phyloP scores from a whole-genome alignment of 2,888 invertebrate species.

The Adineta ricciae region DNA sequence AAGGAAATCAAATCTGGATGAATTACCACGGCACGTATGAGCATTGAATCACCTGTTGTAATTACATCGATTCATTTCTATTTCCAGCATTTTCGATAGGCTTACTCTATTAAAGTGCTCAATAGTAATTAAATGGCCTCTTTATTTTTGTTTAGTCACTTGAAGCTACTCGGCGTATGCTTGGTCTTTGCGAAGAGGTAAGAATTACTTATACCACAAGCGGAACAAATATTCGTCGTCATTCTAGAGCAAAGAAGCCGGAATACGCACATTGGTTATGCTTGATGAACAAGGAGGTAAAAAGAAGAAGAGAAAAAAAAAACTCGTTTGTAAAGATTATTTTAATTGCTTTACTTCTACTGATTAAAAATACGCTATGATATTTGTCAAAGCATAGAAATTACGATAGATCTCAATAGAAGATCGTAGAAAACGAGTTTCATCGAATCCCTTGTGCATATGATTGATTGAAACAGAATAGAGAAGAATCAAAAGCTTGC shows the following conservation, averaged over 20 bases:
- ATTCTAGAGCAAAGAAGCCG: constrained; percentile 91
- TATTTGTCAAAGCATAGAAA: background rate
- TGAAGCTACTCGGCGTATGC: constrained; percentile 36
- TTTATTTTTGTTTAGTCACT: constrained; percentile 34
- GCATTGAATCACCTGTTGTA: no score
- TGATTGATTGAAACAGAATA: background rate
- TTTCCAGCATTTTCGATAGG: background rate
- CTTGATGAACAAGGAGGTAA: constrained; percentile 90
- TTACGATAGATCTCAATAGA: background rate
- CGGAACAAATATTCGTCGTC: background rate
- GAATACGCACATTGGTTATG: constrained; percentile 98
- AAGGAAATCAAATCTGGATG: no score
- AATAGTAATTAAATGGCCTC: background rate
- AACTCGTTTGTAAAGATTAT: no score
- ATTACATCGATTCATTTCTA: no score
- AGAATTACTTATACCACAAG: background rate
- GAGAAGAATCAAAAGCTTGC: background rate
- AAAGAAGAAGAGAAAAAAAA: background rate
- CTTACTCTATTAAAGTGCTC: background rate
- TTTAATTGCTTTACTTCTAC: no score
- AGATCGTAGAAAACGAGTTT: background rate
- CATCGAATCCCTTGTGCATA: background rate
- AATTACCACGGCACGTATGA: no score
- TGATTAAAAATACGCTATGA: no score
- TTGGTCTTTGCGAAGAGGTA: constrained; percentile 34